Conservation (phyloP, 2,888 invertebrate genomes). For the Lypha dubia region DNA sequence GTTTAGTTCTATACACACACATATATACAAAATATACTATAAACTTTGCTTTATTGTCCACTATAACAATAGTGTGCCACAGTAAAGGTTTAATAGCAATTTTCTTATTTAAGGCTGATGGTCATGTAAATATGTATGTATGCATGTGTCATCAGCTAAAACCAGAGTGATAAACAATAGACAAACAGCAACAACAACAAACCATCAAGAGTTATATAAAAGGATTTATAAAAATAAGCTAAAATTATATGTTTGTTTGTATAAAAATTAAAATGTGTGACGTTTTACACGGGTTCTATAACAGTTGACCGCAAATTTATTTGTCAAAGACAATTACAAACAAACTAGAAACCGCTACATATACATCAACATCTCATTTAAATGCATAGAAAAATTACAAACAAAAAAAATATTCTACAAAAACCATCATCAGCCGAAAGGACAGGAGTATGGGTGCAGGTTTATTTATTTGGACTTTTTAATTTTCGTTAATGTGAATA, state of each 20-base stretch:
- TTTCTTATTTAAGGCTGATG: neutral
- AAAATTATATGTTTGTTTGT: constrained; percentile 59
- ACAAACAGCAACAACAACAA: constrained; percentile 35
- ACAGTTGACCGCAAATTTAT: constrained; percentile 69
- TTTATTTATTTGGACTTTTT: too few relatives aligned
- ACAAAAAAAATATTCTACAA: neutral
- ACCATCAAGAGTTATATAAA: neutral
- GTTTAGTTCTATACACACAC: too few relatives aligned
- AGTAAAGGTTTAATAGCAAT: too few relatives aligned
- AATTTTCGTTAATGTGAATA: too few relatives aligned
- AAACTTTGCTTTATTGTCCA: too few relatives aligned
- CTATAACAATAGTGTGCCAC: too few relatives aligned
- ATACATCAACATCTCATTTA: neutral
- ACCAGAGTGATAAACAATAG: neutral
- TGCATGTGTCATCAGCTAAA: neutral
- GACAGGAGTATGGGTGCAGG: too few relatives aligned
- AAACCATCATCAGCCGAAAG: constrained; percentile 32
- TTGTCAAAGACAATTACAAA: constrained; percentile 48
- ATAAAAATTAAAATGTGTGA: constrained; percentile 60
- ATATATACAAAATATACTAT: too few relatives aligned
- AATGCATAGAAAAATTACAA: neutral
- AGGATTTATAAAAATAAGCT: constrained; percentile 30
- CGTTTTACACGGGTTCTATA: constrained; percentile 56
- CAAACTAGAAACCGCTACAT: constrained; percentile 36
- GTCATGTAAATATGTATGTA: neutral